Conservation (phyloP, 1,140 invertebrate species). For the Aphidius gifuensis region DNA sequence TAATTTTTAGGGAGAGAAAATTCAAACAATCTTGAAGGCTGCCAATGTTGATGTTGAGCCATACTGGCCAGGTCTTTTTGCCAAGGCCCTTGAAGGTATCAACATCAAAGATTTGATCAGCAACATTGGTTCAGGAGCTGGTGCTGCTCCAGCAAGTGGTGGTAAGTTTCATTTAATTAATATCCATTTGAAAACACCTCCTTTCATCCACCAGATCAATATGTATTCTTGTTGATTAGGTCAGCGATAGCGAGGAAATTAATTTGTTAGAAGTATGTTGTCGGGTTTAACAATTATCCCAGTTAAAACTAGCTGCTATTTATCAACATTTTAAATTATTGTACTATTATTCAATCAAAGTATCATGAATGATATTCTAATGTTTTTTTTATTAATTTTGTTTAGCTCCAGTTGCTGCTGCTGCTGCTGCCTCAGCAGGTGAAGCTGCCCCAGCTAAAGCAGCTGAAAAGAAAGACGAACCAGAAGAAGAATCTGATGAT, state of each 20-base stretch:
- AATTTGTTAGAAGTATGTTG: constrained; percentile 33
- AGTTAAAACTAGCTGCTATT: constrained; percentile 31
- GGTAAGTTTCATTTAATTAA: constrained; percentile 37
- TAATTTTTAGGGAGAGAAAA: constrained; percentile 85
- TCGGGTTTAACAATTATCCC: constrained; percentile 26
- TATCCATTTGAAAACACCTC: constrained; percentile 31
- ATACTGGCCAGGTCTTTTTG: constrained; percentile 98
- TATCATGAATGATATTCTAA: not conserved
- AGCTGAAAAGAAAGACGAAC: constrained; percentile 78
- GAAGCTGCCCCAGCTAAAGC: constrained; percentile 66
- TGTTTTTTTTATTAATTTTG: not conserved
- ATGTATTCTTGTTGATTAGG: constrained; percentile 30
- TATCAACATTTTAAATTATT: constrained; percentile 26
- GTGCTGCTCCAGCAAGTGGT: constrained; percentile 72
- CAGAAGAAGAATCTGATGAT: constrained; percentile 82
- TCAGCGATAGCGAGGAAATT: constrained; percentile 45
- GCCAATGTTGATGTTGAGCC: constrained; percentile 95
- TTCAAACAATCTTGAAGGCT: constrained; percentile 94
- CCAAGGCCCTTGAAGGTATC: constrained; percentile 92
- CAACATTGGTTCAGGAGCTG: constrained; percentile 91
- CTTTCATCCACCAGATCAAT: constrained; percentile 45
- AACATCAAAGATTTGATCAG: constrained; percentile 93
- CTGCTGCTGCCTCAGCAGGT: constrained; percentile 66
- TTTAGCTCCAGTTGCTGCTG: constrained; percentile 56
- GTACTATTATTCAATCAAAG: not conserved